A percentile compares a stretch with the other conserved stretches of the same genome.
These are phyloP conservation scores for Scolopax mira DNA, from an alignment of 2,113 vertebrate genomes.

Conservation along the genomic window DNA sequence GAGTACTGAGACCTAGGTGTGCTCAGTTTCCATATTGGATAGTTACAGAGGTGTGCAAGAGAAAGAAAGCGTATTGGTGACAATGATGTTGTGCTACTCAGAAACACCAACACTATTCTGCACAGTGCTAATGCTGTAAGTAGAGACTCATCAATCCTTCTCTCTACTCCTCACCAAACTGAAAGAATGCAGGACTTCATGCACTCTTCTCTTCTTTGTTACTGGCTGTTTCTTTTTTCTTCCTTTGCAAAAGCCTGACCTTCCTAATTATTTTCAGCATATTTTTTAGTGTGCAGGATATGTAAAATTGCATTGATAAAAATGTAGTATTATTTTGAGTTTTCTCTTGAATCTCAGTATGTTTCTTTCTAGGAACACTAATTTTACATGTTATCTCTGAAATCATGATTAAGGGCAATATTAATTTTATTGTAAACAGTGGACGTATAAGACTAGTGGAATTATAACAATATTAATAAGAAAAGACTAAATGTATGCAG, in stretches of 20 bases:
- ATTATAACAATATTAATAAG: not conserved
- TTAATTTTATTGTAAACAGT: not conserved
- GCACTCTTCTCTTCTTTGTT: not conserved
- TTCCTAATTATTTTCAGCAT: not conserved
- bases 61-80: not conserved
- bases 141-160: not conserved
- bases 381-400: not conserved
- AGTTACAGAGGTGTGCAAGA: not conserved
- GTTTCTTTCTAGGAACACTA: not conserved
- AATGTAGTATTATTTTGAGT: not conserved
- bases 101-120: not conserved
- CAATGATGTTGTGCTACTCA: not conserved
- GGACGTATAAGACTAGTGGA: rapidly evolving
- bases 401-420: not conserved
- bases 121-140: not conserved
- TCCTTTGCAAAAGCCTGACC: not conserved
- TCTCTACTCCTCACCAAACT: not conserved
- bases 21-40: not conserved
- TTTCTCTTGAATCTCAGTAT: not conserved
- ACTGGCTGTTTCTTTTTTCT: not conserved
- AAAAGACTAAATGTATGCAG: not conserved
- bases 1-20: not conserved
- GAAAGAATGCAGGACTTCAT: not conserved
- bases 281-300: not conserved
- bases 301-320: not conserved